Evolutionary conservation across 2,888 invertebrate species (phyloP), one percentile per base, ranked within the genome.

Genomic region (Lottia scabra): DNA sequence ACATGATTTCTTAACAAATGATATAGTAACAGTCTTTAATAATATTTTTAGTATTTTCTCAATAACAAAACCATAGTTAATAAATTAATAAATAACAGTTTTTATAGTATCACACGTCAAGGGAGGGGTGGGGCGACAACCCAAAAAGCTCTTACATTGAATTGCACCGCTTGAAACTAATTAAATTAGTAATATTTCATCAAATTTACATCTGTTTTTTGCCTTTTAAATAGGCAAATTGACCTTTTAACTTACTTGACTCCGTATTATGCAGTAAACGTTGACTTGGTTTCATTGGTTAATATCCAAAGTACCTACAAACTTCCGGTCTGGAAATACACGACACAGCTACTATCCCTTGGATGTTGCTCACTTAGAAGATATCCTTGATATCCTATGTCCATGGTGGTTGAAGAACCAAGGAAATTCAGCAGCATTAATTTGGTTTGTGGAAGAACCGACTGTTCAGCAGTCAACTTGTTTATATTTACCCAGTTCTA

Each of bases 141-240:
- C 56, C 56, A 56, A 56, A 48, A 56, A 56, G 56, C 56, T 56
- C 19, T 56, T 56, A 56, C 19, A 23, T 56, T 56, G 56, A 56
- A 56, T 56, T 56, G 56, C 56, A 56, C 56, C 56, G 19, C 56
- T 56, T 56, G 3, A 38, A 23, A 56, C 56, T 56, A 56, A 56
- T 56, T 19, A 56, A 23, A 56, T 56, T 56, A 56, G 56, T 56
- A 56, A 56, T 38, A 56, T 56, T 56, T 23, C 19, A 56, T n/a
- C 56, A 56, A 56, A 23, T 56, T 56, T 56, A 38, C 38, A 38
- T 8, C 38, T 38, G 38, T 38, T n/a, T n/a, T n/a, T 38, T 38
- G 10, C 5, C 30, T 5, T 30, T 30, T 30, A 38, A 38, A 38
- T 38, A 6, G 38, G 1, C 38, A 6, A 38, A 38, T 38, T 38